A percentile compares a stretch with the other conserved stretches of the same genome.
Conservation (phyloP, 2,888 invertebrate genomes). For the Gerosis bhagava region DNA sequence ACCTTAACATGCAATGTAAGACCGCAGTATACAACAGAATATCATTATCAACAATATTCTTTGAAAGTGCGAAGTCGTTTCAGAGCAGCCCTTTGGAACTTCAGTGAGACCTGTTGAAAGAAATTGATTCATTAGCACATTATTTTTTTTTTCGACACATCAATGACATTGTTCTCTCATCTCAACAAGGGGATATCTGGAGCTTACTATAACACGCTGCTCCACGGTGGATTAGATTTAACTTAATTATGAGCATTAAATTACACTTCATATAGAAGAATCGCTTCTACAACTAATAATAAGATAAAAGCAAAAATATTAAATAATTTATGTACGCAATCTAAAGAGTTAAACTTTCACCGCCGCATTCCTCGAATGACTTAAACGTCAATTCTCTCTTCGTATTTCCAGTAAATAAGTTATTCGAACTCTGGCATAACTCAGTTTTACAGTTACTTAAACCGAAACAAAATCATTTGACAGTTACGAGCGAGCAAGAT, state of each 20-base stretch:
- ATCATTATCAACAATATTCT: conserved; percentile 48
- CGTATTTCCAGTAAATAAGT: conserved; percentile 9
- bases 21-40: conserved; percentile 50
- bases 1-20: conserved; percentile 59
- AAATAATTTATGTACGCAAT: too few relatives aligned
- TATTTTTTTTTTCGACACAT: too few relatives aligned
- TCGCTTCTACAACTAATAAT: too few relatives aligned
- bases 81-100: conserved; percentile 60
- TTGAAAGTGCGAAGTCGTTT: conserved; percentile 41
- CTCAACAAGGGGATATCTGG: too few relatives aligned
- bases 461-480: conserved; percentile 23
- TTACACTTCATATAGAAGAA: too few relatives aligned
- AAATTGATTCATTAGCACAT: conserved; percentile 4
- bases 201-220: too few relatives aligned
- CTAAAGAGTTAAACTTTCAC: too few relatives aligned
- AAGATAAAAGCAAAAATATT: too few relatives aligned
- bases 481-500: conserved; percentile 9
- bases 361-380: conserved; percentile 1
- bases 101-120: conserved; percentile 64
- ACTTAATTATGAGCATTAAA: too few relatives aligned
- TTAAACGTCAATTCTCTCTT: not conserved
- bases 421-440: conserved; percentile 13
- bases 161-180: too few relatives aligned
- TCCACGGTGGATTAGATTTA: too few relatives aligned
- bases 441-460: conserved; percentile 19